Evolutionary conservation across 2,113 vertebrate species (phyloP).

Genomic region (Alethe diademata): DNA sequence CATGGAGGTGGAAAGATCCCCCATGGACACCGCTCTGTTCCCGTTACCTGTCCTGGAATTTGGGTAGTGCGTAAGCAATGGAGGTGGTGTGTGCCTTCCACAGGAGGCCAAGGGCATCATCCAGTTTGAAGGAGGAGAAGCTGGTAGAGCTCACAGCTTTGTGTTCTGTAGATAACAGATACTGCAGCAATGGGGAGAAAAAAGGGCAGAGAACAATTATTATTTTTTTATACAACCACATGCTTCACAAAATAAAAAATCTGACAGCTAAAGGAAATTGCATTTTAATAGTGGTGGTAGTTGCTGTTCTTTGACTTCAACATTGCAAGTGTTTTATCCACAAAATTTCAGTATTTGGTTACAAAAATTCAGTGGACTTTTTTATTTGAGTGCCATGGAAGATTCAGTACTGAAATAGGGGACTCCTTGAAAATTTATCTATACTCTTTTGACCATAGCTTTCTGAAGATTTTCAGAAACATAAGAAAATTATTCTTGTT

Average conservation of each 20-base stretch:
- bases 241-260: not conserved
- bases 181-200: not conserved
- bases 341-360: not conserved
- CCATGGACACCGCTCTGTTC: not conserved
- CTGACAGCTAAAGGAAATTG: not conserved
- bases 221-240: not conserved
- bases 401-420: not conserved
- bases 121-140: conserved; percentile 21
- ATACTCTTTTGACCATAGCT: not conserved
- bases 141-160: not conserved
- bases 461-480: not conserved
- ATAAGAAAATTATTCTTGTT: not conserved
- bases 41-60: conserved; percentile 66
- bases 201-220: not conserved
- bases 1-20: not conserved
- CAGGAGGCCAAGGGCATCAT: conserved; percentile 46
- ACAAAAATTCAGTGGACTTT: not conserved
- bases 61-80: not conserved
- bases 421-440: not conserved
- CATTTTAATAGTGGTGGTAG: not conserved
- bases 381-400: not conserved
- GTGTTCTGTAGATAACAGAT: conserved; percentile 24
- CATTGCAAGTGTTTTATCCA: not conserved
- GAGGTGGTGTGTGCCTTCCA: conserved; percentile 65
- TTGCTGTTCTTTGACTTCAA: not conserved